Base-by-base conservation (phyloP, 1,140 invertebrate genomes). In the Megathymus violae region DNA sequence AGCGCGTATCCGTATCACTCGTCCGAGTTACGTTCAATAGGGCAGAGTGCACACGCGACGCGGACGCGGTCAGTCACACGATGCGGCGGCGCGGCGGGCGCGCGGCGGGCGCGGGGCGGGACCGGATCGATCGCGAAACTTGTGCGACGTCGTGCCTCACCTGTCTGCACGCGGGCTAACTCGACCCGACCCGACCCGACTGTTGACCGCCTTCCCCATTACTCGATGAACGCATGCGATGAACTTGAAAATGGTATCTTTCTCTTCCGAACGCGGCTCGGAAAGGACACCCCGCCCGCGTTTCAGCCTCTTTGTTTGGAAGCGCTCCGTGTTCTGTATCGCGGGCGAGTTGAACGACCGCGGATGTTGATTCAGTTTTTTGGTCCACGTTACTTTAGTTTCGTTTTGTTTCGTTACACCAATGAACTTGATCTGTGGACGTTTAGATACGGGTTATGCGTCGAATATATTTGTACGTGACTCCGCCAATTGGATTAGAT, bases 191-290 rank as follows among this genome's bases (percentile, higher is more conserved):
- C 27, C 27, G 3, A 31, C 19, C 14, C 44, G 44, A 56, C 19
- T 56, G 38, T 56, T 56, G 51, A 56, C 51, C 51, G 38, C 38
- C 51, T 56, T 56, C 36, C 51, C 51, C 51, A 43, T 31, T 56
- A 43, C 22, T 15, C 38, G 36, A 11, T 43, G 19, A 56, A 56
- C 51, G 40, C 51, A 56, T 56, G 51, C 38, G 40, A 43, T 44
- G 52, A 56, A 56, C 52, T 56, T 56, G 52, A 56, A 56, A 56
- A 31, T 56, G 52, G 52, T 16, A 31, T n/a, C n/a, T n/a, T n/a
- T 13, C 38, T 41, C 36, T 40, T 25, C 3, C 16, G 19, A 25
- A 10, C 11, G 9, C n/a, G 51, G 11, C 14, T 19, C 22, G 14
- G 38, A 22, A 31, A 56, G 52, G 25, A 43, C 22, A n/a, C 4